These are phyloP conservation scores for Amphiduros pacificus DNA, from an alignment of 2,888 invertebrate genomes.

Conservation along the genomic window DNA sequence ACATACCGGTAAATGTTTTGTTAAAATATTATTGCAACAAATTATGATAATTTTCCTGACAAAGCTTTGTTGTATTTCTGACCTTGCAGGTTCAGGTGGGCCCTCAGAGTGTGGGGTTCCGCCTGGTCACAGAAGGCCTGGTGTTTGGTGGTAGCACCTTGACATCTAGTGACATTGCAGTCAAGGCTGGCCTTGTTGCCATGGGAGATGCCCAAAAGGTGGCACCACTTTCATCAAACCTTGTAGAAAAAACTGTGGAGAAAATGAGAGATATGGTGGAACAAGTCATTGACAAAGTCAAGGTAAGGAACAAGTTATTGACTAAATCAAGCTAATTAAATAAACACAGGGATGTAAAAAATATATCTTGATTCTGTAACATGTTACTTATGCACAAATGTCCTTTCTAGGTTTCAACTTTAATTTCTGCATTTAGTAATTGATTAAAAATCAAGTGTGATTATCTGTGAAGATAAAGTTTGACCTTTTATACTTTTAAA, in stretches of 20 bases:
- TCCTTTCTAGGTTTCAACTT: too few species aligned
- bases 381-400: too few species aligned
- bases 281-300: slow-evolving; percentile 43
- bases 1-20: too few species aligned
- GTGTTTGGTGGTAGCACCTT: slow-evolving; percentile 38
- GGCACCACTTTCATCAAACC: slow-evolving; percentile 24
- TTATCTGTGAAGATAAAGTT: too few species aligned
- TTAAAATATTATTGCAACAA: too few species aligned
- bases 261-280: slow-evolving; percentile 39
- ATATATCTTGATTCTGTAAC: too few species aligned
- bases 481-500: too few species aligned
- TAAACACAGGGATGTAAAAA: too few species aligned
- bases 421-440: too few species aligned
- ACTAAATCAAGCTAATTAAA: too few species aligned
- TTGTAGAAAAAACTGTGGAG: slow-evolving; percentile 32
- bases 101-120: slow-evolving; percentile 52
- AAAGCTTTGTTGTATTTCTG: neutral
- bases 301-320: slow-evolving; percentile 25
- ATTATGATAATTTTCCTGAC: neutral
- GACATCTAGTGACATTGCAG: slow-evolving; percentile 53
- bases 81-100: slow-evolving; percentile 34
- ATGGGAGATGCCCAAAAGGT: slow-evolving; percentile 35
- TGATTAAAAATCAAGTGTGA: too few species aligned
- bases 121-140: slow-evolving; percentile 38
- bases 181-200: slow-evolving; percentile 39